Percentiles rank a stretch among this genome's conserved stretches.
These are phyloP conservation scores for Uria lomvia DNA, from an alignment of 2,113 vertebrate species.

Conservation along the genomic window DNA sequence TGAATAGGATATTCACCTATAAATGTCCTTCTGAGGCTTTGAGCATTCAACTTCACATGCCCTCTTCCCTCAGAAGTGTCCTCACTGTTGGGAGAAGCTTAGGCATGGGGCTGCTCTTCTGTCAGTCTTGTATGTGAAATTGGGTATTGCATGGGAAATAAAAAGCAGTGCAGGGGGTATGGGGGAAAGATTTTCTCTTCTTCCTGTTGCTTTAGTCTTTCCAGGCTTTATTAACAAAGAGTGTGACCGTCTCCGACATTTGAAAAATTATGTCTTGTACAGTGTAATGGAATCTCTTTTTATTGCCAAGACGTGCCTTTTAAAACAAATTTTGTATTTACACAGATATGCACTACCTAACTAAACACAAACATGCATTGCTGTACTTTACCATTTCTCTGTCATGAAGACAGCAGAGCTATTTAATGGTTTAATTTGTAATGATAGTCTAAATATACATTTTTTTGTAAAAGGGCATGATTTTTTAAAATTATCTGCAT, in stretches of 20 bases:
- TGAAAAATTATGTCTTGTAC: background rate
- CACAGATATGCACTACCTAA: background rate
- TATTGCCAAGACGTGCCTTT: background rate
- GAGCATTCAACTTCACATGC: background rate
- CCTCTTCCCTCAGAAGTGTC: background rate
- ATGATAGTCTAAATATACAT: background rate
- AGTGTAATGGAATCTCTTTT: background rate
- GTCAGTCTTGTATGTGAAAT: background rate
- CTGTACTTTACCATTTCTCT: background rate
- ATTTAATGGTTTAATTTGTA: background rate
- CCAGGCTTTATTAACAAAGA: background rate
- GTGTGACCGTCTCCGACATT: background rate
- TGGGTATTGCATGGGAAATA: background rate
- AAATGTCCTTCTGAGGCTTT: background rate
- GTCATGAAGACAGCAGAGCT: background rate
- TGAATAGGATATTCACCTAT: background rate
- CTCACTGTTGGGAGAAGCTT: background rate
- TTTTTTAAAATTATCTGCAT: background rate
- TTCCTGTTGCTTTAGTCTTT: background rate
- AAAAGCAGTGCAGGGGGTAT: background rate
- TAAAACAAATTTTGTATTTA: background rate
- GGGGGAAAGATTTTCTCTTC: background rate
- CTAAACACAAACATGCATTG: background rate
- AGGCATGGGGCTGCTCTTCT: background rate
- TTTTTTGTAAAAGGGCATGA: background rate